phyloP scores from a whole-genome alignment of 2,888 invertebrate genomes.

The Timandra comae region DNA sequence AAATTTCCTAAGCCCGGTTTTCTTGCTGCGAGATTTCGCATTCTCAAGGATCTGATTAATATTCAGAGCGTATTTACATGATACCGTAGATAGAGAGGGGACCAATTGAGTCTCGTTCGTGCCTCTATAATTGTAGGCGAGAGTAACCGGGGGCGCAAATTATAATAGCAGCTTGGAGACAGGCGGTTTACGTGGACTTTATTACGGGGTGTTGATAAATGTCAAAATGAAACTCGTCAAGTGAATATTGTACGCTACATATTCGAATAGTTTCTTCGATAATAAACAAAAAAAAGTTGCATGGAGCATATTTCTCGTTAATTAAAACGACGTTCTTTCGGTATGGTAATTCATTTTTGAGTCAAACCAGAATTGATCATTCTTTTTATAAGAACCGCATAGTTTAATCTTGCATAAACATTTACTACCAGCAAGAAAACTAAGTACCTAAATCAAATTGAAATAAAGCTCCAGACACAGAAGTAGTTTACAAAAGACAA shows the following conservation, averaged over 20 bases:
- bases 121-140: conserved; percentile 43
- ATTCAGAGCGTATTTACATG: conserved; percentile 49
- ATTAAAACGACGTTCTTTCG: too few species aligned
- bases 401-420: too few species aligned
- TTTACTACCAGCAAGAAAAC: too few species aligned
- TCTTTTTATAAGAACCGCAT: too few species aligned
- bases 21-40: conserved; percentile 31
- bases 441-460: too few species aligned
- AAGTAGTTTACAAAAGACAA: conserved; percentile 3
- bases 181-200: conserved; percentile 30
- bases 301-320: too few species aligned
- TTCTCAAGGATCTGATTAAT: conserved; percentile 45
- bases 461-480: conserved; percentile 3
- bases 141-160: conserved; percentile 38
- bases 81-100: conserved; percentile 31
- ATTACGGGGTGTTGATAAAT: conserved; percentile 44
- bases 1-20: conserved; percentile 34
- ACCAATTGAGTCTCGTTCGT: conserved; percentile 32
- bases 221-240: conserved; percentile 33
- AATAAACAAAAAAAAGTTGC: too few species aligned
- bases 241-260: neutral
- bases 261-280: too few species aligned
- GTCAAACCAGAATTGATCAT: too few species aligned
- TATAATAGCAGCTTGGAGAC: conserved; percentile 29
- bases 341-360: too few species aligned